Evolutionary conservation across 2,888 invertebrate species (phyloP).

Genomic region (Horisme vitalbata): DNA sequence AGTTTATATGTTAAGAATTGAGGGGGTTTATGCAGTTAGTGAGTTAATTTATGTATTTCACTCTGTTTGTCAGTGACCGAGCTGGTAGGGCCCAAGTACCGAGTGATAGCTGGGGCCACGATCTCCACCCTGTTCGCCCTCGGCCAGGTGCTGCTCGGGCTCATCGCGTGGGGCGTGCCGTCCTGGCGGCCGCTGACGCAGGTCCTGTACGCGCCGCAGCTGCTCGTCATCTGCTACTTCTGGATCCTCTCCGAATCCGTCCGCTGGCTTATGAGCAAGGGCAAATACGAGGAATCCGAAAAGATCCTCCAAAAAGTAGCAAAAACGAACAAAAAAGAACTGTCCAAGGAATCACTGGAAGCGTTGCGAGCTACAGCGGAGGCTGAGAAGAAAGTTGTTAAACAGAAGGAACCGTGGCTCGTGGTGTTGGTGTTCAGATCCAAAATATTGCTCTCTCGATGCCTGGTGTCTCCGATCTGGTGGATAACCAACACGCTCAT

Average conservation of each 20-base stretch:
- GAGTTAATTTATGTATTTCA: too few relatives aligned
- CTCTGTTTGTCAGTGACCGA: conserved; percentile 91
- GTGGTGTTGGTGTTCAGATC: conserved; percentile 56
- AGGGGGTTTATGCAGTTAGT: too few relatives aligned
- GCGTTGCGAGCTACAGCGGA: conserved; percentile 63
- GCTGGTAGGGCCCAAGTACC: conserved; percentile 88
- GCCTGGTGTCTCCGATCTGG: conserved; percentile 79
- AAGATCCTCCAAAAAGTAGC: conserved; percentile 85
- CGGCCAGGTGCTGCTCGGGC: conserved; percentile 88
- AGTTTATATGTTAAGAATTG: too few relatives aligned
- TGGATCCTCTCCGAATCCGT: conserved; percentile 90
- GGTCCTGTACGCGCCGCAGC: conserved; percentile 87
- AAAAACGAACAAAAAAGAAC: conserved; percentile 80
- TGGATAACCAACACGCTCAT: conserved; percentile 88
- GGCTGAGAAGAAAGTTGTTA: conserved; percentile 52
- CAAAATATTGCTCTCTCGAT: conserved; percentile 54
- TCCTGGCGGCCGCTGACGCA: conserved; percentile 88
- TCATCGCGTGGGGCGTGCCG: conserved; percentile 86
- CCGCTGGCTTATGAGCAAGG: conserved; percentile 89
- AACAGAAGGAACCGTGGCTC: conserved; percentile 62
- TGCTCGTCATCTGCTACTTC: conserved; percentile 86
- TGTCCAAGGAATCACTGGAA: conserved; percentile 80
- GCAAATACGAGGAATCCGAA: conserved; percentile 85
- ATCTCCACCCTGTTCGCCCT: conserved; percentile 88
- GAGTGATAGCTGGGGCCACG: conserved; percentile 89